These are phyloP conservation scores for Syngnathus scovelli DNA, from an alignment of 2,113 vertebrate species.

Conservation along the genomic window DNA sequence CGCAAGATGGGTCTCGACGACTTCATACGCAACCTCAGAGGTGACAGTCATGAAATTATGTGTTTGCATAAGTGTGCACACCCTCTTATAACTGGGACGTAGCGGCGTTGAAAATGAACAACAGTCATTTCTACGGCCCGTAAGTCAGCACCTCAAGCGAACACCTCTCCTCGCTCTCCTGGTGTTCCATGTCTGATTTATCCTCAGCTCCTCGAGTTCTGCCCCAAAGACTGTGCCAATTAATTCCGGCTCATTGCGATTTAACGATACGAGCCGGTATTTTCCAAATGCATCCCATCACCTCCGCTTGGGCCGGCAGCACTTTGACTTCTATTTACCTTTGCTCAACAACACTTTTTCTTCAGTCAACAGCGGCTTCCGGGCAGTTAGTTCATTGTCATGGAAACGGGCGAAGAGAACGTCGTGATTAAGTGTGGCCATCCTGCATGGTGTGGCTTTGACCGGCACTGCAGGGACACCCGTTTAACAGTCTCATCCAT, in stretches of 20 bases:
- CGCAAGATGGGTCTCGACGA: conserved; percentile 99
- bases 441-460: neutral
- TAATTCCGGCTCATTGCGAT: conserved; percentile 46
- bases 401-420: conserved; percentile 4
- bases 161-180: conserved; percentile 32
- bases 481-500: neutral
- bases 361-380: neutral
- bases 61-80: too few relatives aligned
- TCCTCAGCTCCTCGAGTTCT: conserved; percentile 32
- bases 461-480: neutral
- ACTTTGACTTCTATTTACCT: conserved; percentile 18
- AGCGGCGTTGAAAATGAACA: too few relatives aligned
- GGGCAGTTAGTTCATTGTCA: neutral
- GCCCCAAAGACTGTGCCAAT: conserved; percentile 27
- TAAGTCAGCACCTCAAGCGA: conserved; percentile 48
- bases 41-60: conserved; percentile 56
- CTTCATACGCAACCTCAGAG: conserved; percentile 95
- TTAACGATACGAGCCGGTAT: conserved; percentile 28
- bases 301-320: conserved; percentile 1
- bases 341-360: conserved; percentile 9
- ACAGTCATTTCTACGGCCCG: too few relatives aligned
- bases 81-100: too few relatives aligned
- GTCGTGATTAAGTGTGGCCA: neutral
- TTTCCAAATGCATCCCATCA: conserved; percentile 30
- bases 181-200: conserved; percentile 44